Evolutionary conservation across 2,797 vertebrate genomes (phyloP).

Genomic region (Myotis pilosus): DNA sequence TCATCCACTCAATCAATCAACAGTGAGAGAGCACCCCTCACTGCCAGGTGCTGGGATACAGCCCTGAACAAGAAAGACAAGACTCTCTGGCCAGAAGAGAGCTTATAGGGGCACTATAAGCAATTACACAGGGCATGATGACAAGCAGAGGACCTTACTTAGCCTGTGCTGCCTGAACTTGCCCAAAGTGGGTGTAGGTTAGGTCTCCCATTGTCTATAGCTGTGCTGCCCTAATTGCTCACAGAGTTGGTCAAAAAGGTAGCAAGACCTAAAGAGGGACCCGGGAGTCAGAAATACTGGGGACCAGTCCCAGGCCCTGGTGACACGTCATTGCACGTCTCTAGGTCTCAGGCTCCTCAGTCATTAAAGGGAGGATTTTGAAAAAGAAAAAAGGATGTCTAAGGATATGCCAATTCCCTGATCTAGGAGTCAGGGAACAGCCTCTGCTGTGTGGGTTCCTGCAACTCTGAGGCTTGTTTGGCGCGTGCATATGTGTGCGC

Average conservation of each 20-base stretch:
- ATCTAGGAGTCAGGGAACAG: background rate
- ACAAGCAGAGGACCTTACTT: background rate
- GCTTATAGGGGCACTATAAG: background rate
- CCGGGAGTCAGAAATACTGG: background rate
- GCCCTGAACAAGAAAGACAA: background rate
- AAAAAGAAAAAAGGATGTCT: background rate
- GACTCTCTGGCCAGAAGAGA: background rate
- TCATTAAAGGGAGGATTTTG: background rate
- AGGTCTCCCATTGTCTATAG: background rate
- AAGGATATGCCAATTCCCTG: background rate
- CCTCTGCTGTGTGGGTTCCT: background rate
- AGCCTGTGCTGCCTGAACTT: background rate
- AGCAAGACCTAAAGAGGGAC: background rate
- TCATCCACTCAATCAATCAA: background rate
- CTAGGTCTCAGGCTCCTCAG: background rate
- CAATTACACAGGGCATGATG: background rate
- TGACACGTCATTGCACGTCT: background rate
- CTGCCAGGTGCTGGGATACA: background rate
- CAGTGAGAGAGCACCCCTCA: background rate
- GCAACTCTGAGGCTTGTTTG: background rate
- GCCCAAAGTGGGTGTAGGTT: background rate
- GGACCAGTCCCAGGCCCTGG: background rate
- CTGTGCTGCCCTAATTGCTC: background rate
- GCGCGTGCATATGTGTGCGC: rapidly evolving
- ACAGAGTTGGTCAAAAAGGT: background rate